phyloP scores from a whole-genome alignment of 30 jellyfish, hydroid and myxozoan genomes.

The Turritopsis dohrnii region DNA sequence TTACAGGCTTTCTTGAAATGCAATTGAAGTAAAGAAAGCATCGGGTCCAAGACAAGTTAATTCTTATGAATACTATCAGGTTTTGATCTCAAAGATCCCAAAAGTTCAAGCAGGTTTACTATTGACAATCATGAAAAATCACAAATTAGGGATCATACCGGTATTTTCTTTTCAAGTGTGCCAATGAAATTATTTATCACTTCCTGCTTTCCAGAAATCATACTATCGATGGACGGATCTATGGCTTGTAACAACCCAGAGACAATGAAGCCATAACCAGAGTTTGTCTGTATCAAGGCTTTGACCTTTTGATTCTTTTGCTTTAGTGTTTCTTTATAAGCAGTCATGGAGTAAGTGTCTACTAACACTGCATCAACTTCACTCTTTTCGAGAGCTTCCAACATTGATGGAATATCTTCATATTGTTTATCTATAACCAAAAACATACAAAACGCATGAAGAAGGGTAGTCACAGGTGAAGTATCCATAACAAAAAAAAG shows the following conservation, averaged over 20 bases:
- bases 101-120: no score
- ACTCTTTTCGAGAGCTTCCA: background rate
- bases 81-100: no score
- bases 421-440: slow-evolving; percentile 9
- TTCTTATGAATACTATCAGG: no score
- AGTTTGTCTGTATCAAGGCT: slow-evolving; percentile 23
- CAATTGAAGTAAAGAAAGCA: no score
- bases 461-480: background rate
- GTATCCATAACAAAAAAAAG: background rate
- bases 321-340: background rate
- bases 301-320: slow-evolving; percentile 5
- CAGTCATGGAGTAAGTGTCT: slow-evolving; percentile 17
- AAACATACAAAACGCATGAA: background rate
- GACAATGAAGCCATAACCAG: slow-evolving; percentile 28
- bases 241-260: slow-evolving; percentile 28
- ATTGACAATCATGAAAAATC: background rate
- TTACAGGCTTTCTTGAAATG: no score
- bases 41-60: no score
- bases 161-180: slow-evolving; percentile 14
- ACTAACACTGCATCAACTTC: slow-evolving; percentile 28
- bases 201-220: background rate
- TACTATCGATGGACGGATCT: background rate
- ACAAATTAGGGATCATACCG: slow-evolving; percentile 2
- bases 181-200: background rate
- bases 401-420: background rate